Evolutionary conservation across 2,113 vertebrate genomes (phyloP).

Genomic region (Aepyceros melampus): DNA sequence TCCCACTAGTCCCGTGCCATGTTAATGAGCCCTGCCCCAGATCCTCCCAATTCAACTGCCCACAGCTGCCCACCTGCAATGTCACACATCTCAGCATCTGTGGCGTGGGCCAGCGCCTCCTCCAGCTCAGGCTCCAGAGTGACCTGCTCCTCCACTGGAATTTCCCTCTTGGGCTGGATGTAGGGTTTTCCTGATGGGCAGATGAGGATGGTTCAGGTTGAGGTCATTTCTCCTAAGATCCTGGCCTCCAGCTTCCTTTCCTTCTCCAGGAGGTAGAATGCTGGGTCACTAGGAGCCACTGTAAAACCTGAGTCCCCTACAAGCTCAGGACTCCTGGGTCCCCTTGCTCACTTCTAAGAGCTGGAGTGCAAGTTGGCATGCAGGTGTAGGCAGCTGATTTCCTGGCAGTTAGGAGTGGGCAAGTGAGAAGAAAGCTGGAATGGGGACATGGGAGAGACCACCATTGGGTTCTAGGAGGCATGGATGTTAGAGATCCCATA

Average conservation of each 20-base stretch:
- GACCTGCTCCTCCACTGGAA: constrained; percentile 89
- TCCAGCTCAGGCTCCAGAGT: constrained; percentile 95
- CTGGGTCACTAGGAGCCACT: not conserved
- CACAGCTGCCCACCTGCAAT: constrained; percentile 87
- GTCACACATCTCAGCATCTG: constrained; percentile 97
- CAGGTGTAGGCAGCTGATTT: not conserved
- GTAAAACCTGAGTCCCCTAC: not conserved
- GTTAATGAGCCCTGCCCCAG: not conserved
- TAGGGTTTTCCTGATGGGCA: constrained; percentile 87
- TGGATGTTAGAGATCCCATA: constrained; percentile 51
- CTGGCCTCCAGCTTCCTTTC: constrained; percentile 5
- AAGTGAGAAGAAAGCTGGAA: not conserved
- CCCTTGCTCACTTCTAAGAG: not conserved
- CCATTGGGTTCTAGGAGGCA: not conserved
- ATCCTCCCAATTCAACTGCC: not conserved
- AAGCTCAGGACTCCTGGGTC: not conserved
- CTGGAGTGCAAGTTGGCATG: not conserved
- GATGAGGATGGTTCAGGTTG: not conserved
- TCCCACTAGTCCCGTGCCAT: not conserved
- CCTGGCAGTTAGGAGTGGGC: not conserved
- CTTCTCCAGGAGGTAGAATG: not conserved
- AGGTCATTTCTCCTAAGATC: not conserved
- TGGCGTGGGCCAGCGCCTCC: constrained; percentile 92
- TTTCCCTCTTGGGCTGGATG: constrained; percentile 82
- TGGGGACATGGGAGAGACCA: not conserved